Base-by-base conservation (phyloP, 2,113 vertebrate species). In the Ceyx margarethae region DNA sequence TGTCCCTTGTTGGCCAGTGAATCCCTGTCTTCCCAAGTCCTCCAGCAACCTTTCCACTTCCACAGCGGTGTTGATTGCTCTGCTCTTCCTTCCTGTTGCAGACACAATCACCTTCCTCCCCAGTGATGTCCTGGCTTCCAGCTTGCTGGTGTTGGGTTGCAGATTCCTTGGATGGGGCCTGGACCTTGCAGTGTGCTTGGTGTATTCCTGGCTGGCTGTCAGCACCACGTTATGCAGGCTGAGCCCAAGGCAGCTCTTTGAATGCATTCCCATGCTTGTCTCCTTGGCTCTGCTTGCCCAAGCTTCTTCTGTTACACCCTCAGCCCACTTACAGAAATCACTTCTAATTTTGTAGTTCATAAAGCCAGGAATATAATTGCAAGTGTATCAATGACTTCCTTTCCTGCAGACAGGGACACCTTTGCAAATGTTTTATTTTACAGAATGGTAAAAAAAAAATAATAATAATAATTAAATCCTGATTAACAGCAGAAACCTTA, bases 271-370 rank as follows among this genome's bases (percentile, higher is more conserved):
- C 56, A 4, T 46, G 40, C 53, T 54, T 45, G 31, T 46, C 37
- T 66, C 91, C n/a, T 73, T 66, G 25, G 58, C 79, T 85, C 72
- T 54, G 56, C 72, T 67, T 64, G 35, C 18, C 89, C 72, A 35
- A 66, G 67, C 79, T 90, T 73, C 93, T 95, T 76, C 87, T 74
- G 42, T 87, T 87, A 87, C 75, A 73, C 33, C 51, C 43, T 50
- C 85, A 94, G 58, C 35, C 67, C 26, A 20, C 81, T 84, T 81
- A 58, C 51, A 82, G 79, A 82, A 94, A 82, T 69, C 64, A 29
- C 43, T 26, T 46, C 68, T 90, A 42, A 83, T 80, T 90, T 43
- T 50, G 25, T 31, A 67, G 51, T 46, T 82, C 51, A 16, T 40
- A 77, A 76, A 83, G 56, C 31, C 79, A 95, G 56, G 94, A 89